Evolutionary conservation across 2,797 vertebrate species (phyloP), one percentile per base, ranked within the genome.

Genomic region (Anisognathus igniventris): DNA sequence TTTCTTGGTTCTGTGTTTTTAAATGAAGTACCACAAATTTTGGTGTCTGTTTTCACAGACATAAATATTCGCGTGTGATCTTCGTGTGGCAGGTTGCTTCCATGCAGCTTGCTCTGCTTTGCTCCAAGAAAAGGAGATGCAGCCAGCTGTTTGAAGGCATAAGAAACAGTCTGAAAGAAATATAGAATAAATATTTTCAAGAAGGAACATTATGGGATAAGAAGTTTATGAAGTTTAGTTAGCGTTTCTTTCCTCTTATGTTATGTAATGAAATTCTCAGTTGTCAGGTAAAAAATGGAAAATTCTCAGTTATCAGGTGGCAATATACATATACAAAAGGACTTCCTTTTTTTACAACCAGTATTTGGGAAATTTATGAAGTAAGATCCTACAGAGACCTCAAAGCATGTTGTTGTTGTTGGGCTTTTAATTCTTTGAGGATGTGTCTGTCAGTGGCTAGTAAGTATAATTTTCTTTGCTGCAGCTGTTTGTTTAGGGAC

Each of bases 201-300:
- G 50, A 75, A 53, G n/a, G 14, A 90, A 31, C 4, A 9, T 8
- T 45, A 19, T 61, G 50, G 13, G 61, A 33, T 75, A 45, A 28
- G 11, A 61, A 42, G 31, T 51, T 9, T 47, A 35, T 78, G 27
- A 65, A 75, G 2, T 64, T 67, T 30, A 48, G 20, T 71, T 76
- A 35, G 4, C 0, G 0, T 70, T 79, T 65, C 6, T 72, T 88
- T 70, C 33, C 7, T 62, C 16, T 47, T 56, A 20, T 1, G 0
- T 54, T 51, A 18, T 1, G 1, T 16, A 47, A 33, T 53, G 37
- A 74, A 64, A 56, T 88, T 53, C 56, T 61, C 2, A 10, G 20
- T 79, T 85, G 39, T 20, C 27, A 33, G 66, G 33, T 27, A 58
- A 66, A 58, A 74, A 13, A 10, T 16, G 19, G 37, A 37, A 88